A percentile compares a stretch with the other conserved stretches of the same genome.
Conservation (phyloP, 2,113 vertebrate genomes). For the Cebus imitator region DNA sequence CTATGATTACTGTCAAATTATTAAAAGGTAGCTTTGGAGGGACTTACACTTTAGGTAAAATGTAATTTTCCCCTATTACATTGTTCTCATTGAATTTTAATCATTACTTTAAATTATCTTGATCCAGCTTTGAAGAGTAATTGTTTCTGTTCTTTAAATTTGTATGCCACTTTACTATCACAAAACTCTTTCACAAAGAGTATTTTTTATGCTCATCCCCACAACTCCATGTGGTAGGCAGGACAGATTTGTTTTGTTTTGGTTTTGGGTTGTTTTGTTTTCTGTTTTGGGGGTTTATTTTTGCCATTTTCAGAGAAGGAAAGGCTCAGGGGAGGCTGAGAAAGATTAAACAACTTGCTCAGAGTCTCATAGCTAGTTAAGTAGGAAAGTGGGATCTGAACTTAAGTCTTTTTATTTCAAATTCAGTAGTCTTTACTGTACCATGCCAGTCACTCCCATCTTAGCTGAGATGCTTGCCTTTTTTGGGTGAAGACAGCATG, state of each 20-base stretch:
- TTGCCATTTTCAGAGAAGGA: too few species aligned
- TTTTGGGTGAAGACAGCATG: background rate
- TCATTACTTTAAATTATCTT: constrained; percentile 2
- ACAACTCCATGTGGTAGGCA: background rate
- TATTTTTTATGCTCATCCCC: background rate
- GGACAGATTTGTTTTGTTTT: background rate
- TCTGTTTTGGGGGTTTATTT: too few species aligned
- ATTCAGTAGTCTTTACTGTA: background rate
- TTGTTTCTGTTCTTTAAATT: background rate
- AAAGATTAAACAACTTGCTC: background rate
- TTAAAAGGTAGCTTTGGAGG: background rate
- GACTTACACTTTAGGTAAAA: background rate
- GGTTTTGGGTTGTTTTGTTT: too few species aligned
- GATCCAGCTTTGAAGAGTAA: background rate
- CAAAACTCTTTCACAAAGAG: background rate
- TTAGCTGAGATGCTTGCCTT: background rate
- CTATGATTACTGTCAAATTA: background rate
- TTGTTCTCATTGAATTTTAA: constrained; percentile 5
- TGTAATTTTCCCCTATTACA: background rate
- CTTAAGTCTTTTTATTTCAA: background rate
- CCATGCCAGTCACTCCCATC: background rate
- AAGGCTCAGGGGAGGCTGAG: too few species aligned
- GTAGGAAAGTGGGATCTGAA: background rate
- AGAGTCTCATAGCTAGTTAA: background rate
- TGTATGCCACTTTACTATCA: background rate